A percentile compares a stretch with the other conserved stretches of the same genome.
These are phyloP conservation scores for Erythrocercus mccallii DNA, from an alignment of 2,113 vertebrate species.

Conservation along the genomic window DNA sequence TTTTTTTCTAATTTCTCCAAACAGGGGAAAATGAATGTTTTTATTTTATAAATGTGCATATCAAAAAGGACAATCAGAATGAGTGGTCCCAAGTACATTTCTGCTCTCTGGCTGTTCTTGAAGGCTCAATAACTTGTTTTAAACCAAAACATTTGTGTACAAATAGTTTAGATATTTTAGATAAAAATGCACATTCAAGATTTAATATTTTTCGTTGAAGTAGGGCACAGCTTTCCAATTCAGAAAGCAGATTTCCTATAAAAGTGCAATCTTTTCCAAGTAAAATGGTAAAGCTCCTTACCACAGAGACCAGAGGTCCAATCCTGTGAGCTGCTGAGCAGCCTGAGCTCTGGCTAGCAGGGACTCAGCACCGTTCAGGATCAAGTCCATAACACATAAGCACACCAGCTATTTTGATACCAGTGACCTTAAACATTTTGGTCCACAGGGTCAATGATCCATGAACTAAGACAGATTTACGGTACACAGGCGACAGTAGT, in stretches of 20 bases:
- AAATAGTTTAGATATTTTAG: background rate
- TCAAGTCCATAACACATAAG: background rate
- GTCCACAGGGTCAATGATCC: conserved; percentile 11
- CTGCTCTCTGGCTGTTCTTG: background rate
- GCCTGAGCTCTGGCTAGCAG: background rate
- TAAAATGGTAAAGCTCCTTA: background rate
- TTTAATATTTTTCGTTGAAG: background rate
- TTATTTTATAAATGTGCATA: background rate
- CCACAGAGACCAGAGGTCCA: background rate
- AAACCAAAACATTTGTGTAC: background rate
- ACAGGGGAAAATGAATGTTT: background rate
- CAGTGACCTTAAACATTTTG: background rate
- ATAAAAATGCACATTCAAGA: background rate
- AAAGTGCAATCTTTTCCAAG: background rate
- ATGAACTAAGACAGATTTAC: conserved; percentile 17
- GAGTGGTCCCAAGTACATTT: background rate
- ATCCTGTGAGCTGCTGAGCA: background rate
- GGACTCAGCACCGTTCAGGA: background rate
- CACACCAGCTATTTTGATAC: background rate
- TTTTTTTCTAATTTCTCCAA: background rate
- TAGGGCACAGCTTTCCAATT: background rate
- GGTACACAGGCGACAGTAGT: background rate
- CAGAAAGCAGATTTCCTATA: background rate
- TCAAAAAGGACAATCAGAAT: background rate
- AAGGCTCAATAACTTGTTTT: background rate